These are phyloP conservation scores for Erpetoichthys calabaricus DNA, from an alignment of 2,797 vertebrate species.

Conservation along the genomic window DNA sequence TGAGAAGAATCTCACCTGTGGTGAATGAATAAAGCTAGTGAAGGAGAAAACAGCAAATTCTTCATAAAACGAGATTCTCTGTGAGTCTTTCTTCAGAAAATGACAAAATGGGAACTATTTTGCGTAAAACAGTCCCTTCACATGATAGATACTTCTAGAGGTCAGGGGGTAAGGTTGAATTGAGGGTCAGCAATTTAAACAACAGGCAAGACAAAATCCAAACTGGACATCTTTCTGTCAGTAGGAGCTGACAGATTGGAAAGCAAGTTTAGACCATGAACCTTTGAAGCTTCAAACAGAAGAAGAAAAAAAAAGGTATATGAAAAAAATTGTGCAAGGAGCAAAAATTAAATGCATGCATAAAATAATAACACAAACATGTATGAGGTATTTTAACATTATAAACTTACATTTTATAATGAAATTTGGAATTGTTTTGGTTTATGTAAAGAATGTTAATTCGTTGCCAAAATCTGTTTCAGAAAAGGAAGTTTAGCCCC, in stretches of 20 bases:
- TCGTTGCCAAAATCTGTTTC: slow-evolving; percentile 86
- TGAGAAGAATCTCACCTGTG: slow-evolving; percentile 77
- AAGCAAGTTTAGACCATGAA: slow-evolving; percentile 43
- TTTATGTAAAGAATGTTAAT: slow-evolving; percentile 96
- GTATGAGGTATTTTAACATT: slow-evolving; percentile 51
- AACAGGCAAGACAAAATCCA: slow-evolving; percentile 77
- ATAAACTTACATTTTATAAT: slow-evolving; percentile 55
- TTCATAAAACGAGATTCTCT: slow-evolving; percentile 45
- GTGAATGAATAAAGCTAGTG: slow-evolving; percentile 60
- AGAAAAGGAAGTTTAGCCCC: slow-evolving; percentile 95
- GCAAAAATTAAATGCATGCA: slow-evolving; percentile 42
- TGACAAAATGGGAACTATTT: slow-evolving; percentile 71
- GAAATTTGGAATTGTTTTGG: slow-evolving; percentile 72
- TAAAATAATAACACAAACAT: slow-evolving; percentile 66
- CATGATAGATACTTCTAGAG: slow-evolving; percentile 83
- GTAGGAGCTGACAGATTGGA: slow-evolving; percentile 44
- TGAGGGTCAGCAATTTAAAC: slow-evolving; percentile 89
- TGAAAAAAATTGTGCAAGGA: slow-evolving; percentile 36
- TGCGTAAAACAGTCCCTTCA: slow-evolving; percentile 96
- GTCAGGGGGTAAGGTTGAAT: slow-evolving; percentile 96
- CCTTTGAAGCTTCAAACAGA: slow-evolving; percentile 53
- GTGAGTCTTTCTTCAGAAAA: slow-evolving; percentile 24
- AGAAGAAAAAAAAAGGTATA: slow-evolving; percentile 35
- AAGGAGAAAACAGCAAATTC: slow-evolving; percentile 56
- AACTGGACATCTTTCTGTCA: slow-evolving; percentile 69